A percentile compares a stretch with the other conserved stretches of the same genome.
These are phyloP conservation scores for Achatina immaculata DNA, from an alignment of 1,140 invertebrate species.

Conservation along the genomic window DNA sequence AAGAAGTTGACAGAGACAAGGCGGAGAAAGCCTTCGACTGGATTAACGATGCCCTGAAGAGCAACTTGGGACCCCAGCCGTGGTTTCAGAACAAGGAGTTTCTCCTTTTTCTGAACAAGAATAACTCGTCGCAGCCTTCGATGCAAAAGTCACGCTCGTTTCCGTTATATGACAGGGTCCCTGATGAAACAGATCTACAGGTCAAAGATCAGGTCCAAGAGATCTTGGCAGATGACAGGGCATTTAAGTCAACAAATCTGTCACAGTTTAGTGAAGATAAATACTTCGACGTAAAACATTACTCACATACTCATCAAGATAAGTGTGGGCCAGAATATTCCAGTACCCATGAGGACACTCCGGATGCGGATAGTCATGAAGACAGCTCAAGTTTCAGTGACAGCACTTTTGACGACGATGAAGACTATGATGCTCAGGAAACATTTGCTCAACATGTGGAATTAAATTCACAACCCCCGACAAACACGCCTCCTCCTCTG, in stretches of 20 bases:
- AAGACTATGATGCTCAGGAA: conserved; percentile 43
- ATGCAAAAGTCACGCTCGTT: neutral
- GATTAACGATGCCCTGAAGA: conserved; percentile 64
- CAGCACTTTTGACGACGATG: conserved; percentile 46
- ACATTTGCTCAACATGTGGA: neutral
- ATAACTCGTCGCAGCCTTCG: neutral
- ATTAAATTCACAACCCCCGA: neutral
- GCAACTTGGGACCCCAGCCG: conserved; percentile 14
- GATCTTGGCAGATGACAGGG: neutral
- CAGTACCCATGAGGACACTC: neutral
- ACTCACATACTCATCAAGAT: neutral
- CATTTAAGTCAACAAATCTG: neutral
- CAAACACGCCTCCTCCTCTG: conserved; percentile 55
- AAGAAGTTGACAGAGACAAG: conserved; percentile 30
- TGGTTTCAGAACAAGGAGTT: neutral
- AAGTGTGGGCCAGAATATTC: neutral
- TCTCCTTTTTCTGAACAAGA: neutral
- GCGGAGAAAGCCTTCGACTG: conserved; percentile 70
- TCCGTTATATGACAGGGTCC: neutral
- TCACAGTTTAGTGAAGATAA: neutral
- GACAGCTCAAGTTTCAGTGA: conserved; percentile 54
- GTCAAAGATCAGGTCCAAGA: neutral
- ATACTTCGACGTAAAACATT: neutral
- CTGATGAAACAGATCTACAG: neutral
- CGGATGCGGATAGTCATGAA: conserved; percentile 11